A percentile compares a stretch with the other conserved stretches of the same genome.
These are phyloP conservation scores for Sipha maydis DNA, from an alignment of 2,888 invertebrate species.

Conservation along the genomic window DNA sequence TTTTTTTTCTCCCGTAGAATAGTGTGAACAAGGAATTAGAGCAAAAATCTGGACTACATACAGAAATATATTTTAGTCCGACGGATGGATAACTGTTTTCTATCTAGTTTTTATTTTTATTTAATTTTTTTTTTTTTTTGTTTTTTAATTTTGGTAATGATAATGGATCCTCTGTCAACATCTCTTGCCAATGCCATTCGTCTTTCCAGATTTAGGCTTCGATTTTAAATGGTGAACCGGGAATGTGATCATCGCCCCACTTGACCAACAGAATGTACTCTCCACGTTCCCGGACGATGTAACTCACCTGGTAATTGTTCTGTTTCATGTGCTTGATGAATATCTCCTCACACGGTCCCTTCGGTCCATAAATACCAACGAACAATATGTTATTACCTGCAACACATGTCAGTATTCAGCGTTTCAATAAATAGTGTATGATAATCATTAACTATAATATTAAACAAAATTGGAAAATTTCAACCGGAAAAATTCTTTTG, in stretches of 20 bases:
- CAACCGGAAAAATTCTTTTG: too few species aligned
- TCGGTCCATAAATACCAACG: constrained; percentile 95
- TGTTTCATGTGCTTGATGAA: constrained; percentile 92
- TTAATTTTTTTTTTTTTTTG: neutral
- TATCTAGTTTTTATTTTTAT: neutral
- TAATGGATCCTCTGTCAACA: neutral
- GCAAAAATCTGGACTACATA: neutral
- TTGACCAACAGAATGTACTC: constrained; percentile 95
- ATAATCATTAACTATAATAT: too few species aligned
- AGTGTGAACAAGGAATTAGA: neutral
- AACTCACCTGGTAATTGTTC: constrained; percentile 92
- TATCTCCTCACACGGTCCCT: constrained; percentile 97
- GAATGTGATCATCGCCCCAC: constrained; percentile 98
- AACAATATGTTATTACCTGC: constrained; percentile 93
- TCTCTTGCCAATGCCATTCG: neutral
- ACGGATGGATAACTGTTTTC: constrained; percentile 8
- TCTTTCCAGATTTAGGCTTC: constrained; percentile 73
- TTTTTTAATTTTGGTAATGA: constrained; percentile 6
- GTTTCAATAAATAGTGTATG: too few species aligned
- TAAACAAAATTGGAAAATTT: too few species aligned
- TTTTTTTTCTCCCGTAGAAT: neutral
- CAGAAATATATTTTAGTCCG: neutral
- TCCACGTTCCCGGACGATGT: constrained; percentile 90
- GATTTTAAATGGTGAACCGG: constrained; percentile 94
- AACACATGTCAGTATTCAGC: constrained; percentile 64